These are phyloP conservation scores for Benitochromis conjunctus DNA, from an alignment of 2,113 vertebrate species.

Conservation along the genomic window DNA sequence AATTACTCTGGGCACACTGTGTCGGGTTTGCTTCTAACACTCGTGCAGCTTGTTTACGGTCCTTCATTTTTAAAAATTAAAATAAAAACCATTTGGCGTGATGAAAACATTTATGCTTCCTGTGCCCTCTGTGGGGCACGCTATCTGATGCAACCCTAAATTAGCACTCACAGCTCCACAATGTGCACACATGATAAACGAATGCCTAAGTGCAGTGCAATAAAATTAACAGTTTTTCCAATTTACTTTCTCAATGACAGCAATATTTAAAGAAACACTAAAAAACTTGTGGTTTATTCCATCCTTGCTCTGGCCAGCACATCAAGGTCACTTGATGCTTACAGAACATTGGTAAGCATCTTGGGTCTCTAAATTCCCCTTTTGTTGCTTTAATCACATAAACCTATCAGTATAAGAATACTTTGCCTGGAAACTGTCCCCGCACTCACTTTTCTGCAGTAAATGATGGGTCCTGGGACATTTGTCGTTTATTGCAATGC, in stretches of 20 bases:
- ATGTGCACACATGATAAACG: neutral
- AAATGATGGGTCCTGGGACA: fast-evolving
- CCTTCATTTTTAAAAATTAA: neutral
- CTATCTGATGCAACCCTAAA: neutral
- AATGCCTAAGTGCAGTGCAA: neutral
- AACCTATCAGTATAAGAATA: neutral
- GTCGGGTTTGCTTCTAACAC: neutral
- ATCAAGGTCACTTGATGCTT: neutral
- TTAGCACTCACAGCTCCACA: neutral
- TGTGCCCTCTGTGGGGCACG: neutral
- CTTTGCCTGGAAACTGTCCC: neutral
- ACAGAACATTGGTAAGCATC: neutral
- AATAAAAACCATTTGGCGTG: neutral
- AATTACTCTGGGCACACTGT: neutral
- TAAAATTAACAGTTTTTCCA: neutral
- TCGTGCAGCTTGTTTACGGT: neutral
- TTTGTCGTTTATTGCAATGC: neutral
- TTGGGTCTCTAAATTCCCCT: neutral
- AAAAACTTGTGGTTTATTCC: neutral
- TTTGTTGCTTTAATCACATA: neutral
- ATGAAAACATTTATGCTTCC: neutral
- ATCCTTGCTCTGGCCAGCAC: fast-evolving
- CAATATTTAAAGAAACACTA: neutral
- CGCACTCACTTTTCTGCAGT: neutral
- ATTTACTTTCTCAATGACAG: neutral